Evolutionary conservation across 2,888 invertebrate genomes (phyloP).

Genomic region (Adelognathus sp.): DNA sequence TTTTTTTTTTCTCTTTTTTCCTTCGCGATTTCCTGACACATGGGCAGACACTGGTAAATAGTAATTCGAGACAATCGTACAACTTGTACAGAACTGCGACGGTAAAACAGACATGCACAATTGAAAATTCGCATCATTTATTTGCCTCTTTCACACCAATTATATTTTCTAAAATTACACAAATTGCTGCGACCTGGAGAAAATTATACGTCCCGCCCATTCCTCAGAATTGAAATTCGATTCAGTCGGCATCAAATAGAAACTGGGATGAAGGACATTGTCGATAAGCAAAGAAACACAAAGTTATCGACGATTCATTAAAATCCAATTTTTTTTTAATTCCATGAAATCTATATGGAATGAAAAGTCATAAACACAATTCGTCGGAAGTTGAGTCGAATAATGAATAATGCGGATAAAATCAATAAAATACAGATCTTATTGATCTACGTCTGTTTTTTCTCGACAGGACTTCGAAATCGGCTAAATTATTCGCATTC

Average conservation of each 20-base stretch:
- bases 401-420: too few species aligned
- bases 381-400: too few species aligned
- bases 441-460: too few species aligned
- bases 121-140: background rate
- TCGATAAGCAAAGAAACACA: background rate
- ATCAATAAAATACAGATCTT: too few species aligned
- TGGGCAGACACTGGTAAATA: too few species aligned
- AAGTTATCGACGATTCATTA: background rate
- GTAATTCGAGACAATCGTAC: too few species aligned
- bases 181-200: background rate
- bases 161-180: background rate
- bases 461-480: too few species aligned
- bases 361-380: background rate
- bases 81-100: background rate
- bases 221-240: background rate
- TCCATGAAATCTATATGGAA: too few species aligned
- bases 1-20: slow-evolving; percentile 22
- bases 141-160: background rate
- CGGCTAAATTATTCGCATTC: too few species aligned
- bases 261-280: background rate
- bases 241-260: background rate
- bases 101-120: background rate
- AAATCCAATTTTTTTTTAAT: background rate
- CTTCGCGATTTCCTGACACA: background rate
- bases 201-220: background rate